Evolutionary conservation across 2,113 vertebrate genomes (phyloP).

Genomic region (Chlamydotis undulata): DNA sequence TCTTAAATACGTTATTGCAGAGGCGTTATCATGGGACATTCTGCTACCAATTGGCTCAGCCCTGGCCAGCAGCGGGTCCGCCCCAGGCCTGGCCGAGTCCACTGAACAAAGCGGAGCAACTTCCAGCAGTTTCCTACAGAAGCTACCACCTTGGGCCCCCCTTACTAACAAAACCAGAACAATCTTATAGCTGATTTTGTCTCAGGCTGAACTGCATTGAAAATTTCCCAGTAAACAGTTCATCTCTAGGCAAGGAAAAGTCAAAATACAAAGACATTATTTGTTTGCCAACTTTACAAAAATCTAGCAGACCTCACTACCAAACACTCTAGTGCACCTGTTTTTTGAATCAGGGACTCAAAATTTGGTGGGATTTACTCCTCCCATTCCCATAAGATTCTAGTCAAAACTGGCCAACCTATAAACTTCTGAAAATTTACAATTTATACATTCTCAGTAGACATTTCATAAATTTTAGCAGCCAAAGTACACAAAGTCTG

Average conservation of each 20-base stretch:
- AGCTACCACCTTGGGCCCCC: too few species aligned
- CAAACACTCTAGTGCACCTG: not conserved
- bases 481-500: not conserved
- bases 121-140: too few species aligned
- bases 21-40: too few species aligned
- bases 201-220: not conserved
- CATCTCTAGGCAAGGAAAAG: not conserved
- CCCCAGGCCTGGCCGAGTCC: too few species aligned
- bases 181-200: not conserved
- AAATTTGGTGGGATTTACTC: not conserved
- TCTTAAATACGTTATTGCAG: too few species aligned
- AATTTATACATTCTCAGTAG: not conserved
- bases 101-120: too few species aligned
- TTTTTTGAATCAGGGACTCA: not conserved
- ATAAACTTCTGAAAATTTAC: not conserved
- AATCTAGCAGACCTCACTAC: not conserved
- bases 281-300: not conserved
- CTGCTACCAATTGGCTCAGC: too few species aligned
- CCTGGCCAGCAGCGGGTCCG: too few species aligned
- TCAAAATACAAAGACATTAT: not conserved
- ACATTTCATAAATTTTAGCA: not conserved
- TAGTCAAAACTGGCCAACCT: not conserved
- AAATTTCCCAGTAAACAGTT: not conserved
- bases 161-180: too few species aligned
- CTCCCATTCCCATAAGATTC: not conserved